Base-by-base conservation (phyloP, 2,888 invertebrate species). In the Drosophila barbarae region DNA sequence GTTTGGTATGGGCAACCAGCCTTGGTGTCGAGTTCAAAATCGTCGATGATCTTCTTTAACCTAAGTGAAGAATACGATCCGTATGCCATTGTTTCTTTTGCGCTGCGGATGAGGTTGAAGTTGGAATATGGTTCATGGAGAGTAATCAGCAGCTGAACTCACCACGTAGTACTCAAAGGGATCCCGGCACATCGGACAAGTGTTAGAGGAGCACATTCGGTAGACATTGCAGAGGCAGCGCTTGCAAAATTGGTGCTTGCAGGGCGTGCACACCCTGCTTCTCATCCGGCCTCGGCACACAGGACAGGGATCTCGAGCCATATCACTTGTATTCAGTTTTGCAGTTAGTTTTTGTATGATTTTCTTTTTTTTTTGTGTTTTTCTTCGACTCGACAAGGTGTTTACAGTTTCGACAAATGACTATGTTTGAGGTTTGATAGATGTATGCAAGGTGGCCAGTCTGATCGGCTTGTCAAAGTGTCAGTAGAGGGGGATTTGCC, bases 231-330 rank as follows among this genome's bases (percentile, higher is more conserved):
- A 66, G 1, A 79, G 44, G 41, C 79, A 79, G 3, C 38, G 30
- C 32, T 74, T 70, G 52, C 79, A 79, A 23, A 79, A 84, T 8
- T 59, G 52, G 38, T 79, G 79, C 28, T 64, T 60, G 54, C 79
- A 84, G 0, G 64, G 64, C 1, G 59, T 74, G 39, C 60, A 70
- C 23, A 84, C 79, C 26, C 35, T 35, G 5, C 47, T 39, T 18
- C 34, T 76, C 30, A 76, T 68, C 34, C 44, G 59, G 13, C 54
- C 15, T 15, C 82, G 50, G 10, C 79, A 79, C 13, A 79, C 59
- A 2, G 72, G 21, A 15, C 79, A 79, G 7, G 2, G 18, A 38
- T 75, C 76, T 39, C 56, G 39, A 5, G 52, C 6, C 21, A 81
- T 81, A 55, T 60, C 53, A 13, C 21, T 28, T 21, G 5, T 7